Conservation (phyloP, 2,113 vertebrate genomes). For the Thymallus thymallus region DNA sequence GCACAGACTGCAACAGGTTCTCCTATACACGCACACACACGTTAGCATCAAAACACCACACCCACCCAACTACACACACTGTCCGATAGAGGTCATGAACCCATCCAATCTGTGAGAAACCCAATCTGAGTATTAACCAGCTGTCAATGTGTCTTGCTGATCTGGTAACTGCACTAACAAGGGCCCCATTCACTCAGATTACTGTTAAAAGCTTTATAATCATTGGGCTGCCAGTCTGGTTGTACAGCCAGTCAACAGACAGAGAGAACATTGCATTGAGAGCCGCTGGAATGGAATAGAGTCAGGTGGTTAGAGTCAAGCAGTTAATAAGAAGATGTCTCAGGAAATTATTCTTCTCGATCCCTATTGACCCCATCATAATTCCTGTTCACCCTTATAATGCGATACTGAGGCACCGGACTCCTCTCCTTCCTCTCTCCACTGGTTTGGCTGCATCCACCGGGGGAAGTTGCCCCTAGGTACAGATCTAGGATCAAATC, state of each 20-base stretch:
- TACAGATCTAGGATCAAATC: too few relatives aligned
- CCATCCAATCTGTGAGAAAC: not conserved
- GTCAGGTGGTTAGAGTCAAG: slow-evolving; percentile 21
- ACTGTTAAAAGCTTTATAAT: slow-evolving; percentile 2
- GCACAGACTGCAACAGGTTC: slow-evolving; percentile 91
- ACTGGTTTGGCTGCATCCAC: not conserved
- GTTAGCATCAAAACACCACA: not conserved
- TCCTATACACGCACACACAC: slow-evolving; percentile 70
- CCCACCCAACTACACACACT: not conserved
- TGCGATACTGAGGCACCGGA: not conserved
- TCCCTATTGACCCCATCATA: not conserved
- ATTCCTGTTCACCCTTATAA: not conserved
- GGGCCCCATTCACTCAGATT: slow-evolving; percentile 6
- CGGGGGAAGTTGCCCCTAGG: too few relatives aligned
- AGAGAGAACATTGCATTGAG: slow-evolving; percentile 6
- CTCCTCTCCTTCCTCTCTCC: not conserved
- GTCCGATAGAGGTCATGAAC: not conserved
- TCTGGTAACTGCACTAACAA: slow-evolving; percentile 11
- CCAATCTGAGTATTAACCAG: not conserved
- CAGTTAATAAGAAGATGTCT: slow-evolving; percentile 23
- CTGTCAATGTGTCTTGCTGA: not conserved
- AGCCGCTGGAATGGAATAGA: slow-evolving; percentile 23
- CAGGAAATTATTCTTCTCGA: slow-evolving; percentile 17
- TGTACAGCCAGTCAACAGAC: not conserved
- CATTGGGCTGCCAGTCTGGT: not conserved